These are phyloP conservation scores for Drosophila falleni DNA, from an alignment of 2,888 invertebrate genomes.

Conservation along the genomic window DNA sequence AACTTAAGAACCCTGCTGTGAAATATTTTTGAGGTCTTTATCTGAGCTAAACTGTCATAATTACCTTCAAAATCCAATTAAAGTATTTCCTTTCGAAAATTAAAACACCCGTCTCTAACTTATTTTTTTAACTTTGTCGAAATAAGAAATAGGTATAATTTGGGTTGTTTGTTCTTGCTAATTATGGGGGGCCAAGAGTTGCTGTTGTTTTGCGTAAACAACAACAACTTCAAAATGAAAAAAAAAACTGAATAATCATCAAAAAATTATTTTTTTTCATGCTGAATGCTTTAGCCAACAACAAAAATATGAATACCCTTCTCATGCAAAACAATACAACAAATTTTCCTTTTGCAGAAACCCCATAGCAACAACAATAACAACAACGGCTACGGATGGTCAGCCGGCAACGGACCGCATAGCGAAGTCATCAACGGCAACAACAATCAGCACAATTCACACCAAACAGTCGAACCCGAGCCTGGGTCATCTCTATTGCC, in stretches of 20 bases:
- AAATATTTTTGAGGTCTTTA: not conserved
- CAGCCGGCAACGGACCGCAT: conserved; percentile 44
- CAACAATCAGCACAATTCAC: conserved; percentile 51
- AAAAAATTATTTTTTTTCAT: conserved; percentile 69
- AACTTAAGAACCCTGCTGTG: not conserved
- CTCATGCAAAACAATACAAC: conserved; percentile 49
- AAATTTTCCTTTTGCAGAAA: conserved; percentile 64
- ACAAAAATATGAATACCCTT: conserved; percentile 52
- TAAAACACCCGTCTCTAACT: conserved; percentile 17
- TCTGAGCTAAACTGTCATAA: conserved; percentile 26
- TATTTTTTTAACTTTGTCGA: conserved; percentile 17
- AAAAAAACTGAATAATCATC: conserved; percentile 52
- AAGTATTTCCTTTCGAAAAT: conserved; percentile 27
- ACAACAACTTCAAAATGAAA: conserved; percentile 8
- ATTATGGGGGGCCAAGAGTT: conserved; percentile 47
- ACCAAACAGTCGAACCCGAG: conserved; percentile 36
- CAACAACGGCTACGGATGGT: conserved; percentile 64
- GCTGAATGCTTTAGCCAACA: conserved; percentile 49
- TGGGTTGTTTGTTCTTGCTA: conserved; percentile 59
- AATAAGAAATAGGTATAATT: conserved; percentile 49
- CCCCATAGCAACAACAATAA: conserved; percentile 61
- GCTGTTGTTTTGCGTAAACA: conserved; percentile 19
- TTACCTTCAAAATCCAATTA: conserved; percentile 54
- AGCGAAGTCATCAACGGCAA: conserved; percentile 50
- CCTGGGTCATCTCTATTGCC: conserved; percentile 52